Evolutionary conservation across 1,140 invertebrate genomes (phyloP).

Genomic region (Pseudomyrmex cubaensis): DNA sequence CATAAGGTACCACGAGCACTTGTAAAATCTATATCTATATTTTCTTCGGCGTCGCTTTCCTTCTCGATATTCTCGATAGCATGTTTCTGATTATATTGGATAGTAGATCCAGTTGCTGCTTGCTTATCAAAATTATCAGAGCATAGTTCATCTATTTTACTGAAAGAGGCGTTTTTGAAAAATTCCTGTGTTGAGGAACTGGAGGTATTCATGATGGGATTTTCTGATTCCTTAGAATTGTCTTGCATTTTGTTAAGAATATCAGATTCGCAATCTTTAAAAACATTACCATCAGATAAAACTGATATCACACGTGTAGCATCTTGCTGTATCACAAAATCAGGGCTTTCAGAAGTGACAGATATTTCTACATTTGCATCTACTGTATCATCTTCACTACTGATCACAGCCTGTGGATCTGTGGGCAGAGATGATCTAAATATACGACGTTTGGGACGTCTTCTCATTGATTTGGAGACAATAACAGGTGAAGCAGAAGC

Average conservation of each 20-base stretch:
- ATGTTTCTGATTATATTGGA: not conserved
- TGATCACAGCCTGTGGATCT: conserved; percentile 22
- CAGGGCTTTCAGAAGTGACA: not conserved
- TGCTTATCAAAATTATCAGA: conserved; percentile 35
- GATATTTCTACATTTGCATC: not conserved
- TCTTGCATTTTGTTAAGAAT: not conserved
- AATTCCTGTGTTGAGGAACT: conserved; percentile 76
- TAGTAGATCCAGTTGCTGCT: not conserved
- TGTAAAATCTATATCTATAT: conserved; percentile 27
- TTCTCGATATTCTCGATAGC: conserved; percentile 1
- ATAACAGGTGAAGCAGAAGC: conserved; percentile 70
- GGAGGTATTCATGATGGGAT: conserved; percentile 20
- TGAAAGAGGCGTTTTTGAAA: conserved; percentile 75
- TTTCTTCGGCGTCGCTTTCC: conserved; percentile 6
- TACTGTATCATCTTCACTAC: conserved; percentile 33
- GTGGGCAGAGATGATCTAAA: conserved; percentile 61
- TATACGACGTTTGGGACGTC: conserved; percentile 72
- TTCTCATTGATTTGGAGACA: conserved; percentile 60
- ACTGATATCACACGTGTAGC: not conserved
- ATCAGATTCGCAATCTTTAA: not conserved
- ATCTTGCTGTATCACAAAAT: not conserved
- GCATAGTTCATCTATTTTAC: conserved; percentile 72
- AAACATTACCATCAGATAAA: not conserved
- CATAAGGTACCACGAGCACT: conserved; percentile 28
- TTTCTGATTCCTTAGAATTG: conserved; percentile 9